Evolutionary conservation across 53 echinoderm and acorn worm species (phyloP), one percentile per base, ranked within the genome.

Genomic region (Apostichopus leukothele): DNA sequence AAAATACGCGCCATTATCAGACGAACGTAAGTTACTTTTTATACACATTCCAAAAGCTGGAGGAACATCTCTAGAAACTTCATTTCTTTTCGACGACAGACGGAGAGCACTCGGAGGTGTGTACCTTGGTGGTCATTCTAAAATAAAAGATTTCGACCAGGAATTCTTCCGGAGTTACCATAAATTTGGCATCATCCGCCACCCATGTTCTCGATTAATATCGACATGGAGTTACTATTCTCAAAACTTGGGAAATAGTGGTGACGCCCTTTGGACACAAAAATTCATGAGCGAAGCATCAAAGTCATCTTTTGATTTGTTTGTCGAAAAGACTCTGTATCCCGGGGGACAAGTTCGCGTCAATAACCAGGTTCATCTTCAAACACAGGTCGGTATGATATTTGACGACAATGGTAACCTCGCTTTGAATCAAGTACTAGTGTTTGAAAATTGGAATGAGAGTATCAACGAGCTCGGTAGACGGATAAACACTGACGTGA

Each of bases 91-190:
- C 23, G 60, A 63, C 11, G 66, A 63, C 60, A 7, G 61, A 60
- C 60, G 84, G 7, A 60, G 61, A 83, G 11, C 13, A 2, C 63
- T 63, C 8, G 52, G 52, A 52, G 66, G 60, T 7, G 1, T 4
- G 12, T 63, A 21, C 21, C 21, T 84, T 19, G 84, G 60, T 54
- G 84, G 84, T 9, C 84, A 84, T 60, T 20, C 60, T 54, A 84
- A 60, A 60, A 27, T 84, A 52, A 23, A 4, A 13, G 83, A 8
- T 21, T 83, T 83, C 18, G 83, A 83, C 60, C 19, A 83, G 54
- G 54, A 83, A 57, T 83, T 83, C 55, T 83, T 59, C 55, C n/a
- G 23, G 83, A 83, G 60, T 53, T 83, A 83, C n/a, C 83, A 83
- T 54, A 83, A 83, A 21, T 83, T 83, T 83, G 5, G 23, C 53